Conservation (phyloP, 2,797 vertebrate species). For the Amblyraja radiata region DNA sequence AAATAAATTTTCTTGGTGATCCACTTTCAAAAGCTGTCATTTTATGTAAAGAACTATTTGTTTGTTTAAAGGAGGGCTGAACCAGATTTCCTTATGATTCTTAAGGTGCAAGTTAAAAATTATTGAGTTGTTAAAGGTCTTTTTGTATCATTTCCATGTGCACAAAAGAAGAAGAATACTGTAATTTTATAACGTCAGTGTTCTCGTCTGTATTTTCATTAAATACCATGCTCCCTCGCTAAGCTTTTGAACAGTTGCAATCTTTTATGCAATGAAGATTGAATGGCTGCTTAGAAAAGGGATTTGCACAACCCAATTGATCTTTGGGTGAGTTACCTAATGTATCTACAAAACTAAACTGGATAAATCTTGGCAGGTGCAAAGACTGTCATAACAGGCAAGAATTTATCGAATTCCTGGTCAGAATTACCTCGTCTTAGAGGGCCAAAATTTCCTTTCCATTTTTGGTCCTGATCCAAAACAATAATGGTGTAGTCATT, state of each 20-base stretch:
- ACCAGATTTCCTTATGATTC: background rate
- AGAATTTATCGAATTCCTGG: background rate
- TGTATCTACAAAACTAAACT: background rate
- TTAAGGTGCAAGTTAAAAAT: background rate
- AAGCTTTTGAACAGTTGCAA: background rate
- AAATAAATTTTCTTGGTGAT: conserved; percentile 55
- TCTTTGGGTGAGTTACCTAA: background rate
- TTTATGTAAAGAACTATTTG: background rate
- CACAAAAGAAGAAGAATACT: background rate
- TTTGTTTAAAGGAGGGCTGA: background rate
- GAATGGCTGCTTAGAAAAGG: background rate
- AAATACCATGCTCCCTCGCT: background rate
- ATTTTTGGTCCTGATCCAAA: no score
- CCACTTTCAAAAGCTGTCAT: conserved; percentile 14
- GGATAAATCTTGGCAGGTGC: background rate
- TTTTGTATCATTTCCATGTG: background rate
- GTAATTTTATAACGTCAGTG: background rate
- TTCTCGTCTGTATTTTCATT: background rate
- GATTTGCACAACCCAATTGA: background rate
- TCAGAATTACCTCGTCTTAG: background rate
- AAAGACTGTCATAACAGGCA: no score
- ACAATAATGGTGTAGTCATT: no score
- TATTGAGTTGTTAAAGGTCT: background rate
- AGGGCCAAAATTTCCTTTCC: background rate
- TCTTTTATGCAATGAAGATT: background rate